A percentile compares a stretch with the other conserved stretches of the same genome.
Conservation (phyloP, 2,888 invertebrate genomes). For the Hymenopus coronatus region DNA sequence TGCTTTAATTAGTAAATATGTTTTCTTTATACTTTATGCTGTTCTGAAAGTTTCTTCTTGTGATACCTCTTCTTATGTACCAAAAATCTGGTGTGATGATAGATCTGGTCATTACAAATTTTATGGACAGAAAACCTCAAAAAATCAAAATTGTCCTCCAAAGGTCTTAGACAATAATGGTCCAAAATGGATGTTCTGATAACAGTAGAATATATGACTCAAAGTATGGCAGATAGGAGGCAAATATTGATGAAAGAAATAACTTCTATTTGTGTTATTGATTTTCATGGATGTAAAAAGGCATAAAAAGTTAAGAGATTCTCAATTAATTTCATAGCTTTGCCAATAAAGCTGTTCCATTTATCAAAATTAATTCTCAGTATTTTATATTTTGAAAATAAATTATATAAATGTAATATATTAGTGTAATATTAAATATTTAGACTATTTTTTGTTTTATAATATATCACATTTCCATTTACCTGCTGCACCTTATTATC, state of each 20-base stretch:
- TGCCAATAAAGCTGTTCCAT: too few relatives aligned
- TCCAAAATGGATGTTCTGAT: conserved; percentile 9
- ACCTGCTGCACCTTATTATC: too few relatives aligned
- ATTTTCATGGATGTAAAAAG: too few relatives aligned
- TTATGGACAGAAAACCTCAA: background rate
- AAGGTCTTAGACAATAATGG: conserved; percentile 23
- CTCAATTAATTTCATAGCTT: too few relatives aligned
- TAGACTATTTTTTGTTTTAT: too few relatives aligned
- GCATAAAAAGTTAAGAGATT: too few relatives aligned
- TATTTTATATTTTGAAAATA: too few relatives aligned
- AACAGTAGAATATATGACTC: background rate
- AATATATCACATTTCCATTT: too few relatives aligned
- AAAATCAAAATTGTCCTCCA: conserved; percentile 7
- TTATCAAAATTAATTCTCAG: too few relatives aligned
- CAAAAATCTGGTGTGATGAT: conserved; percentile 33
- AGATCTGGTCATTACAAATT: conserved; percentile 21
- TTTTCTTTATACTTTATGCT: background rate
- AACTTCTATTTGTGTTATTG: too few relatives aligned
- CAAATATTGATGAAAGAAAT: background rate
- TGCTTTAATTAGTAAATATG: background rate
- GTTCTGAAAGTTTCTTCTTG: background rate
- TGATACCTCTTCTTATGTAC: conserved; percentile 11
- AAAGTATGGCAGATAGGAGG: background rate
- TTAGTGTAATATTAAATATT: too few relatives aligned
- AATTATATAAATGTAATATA: too few relatives aligned